Evolutionary conservation across 2,797 vertebrate genomes (phyloP), one percentile per base, ranked within the genome.

Genomic region (Hoplostethus atlanticus): DNA sequence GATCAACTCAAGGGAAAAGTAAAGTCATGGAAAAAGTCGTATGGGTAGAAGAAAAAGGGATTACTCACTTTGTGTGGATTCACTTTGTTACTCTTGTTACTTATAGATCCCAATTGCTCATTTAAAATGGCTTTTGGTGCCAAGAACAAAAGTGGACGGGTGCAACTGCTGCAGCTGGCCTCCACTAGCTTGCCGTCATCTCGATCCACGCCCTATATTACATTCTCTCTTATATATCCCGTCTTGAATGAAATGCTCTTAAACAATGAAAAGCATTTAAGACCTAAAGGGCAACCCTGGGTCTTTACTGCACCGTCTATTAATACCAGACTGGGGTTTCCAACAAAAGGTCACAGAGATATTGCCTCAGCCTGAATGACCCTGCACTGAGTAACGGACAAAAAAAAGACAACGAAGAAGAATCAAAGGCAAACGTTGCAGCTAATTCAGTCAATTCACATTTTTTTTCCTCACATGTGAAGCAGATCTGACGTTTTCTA

Each of bases 331-430:
- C 51, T 47, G 25, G 17, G 71, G 38, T 9, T 40, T 40, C 10
- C 8, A 40, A 40, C 38, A 62, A 84, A 89, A 86, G 72, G 83
- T 82, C 72, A 77, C 62, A 42, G n/a, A 62, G 78, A 78, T 66
- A 80, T 76, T 72, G 46, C 55, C 48, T 69, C 56, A 30, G 56
- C 50, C 72, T 73, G 60, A 66, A 21, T 47, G 61, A 73, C 56
- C 53, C 30, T 21, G 7, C 15, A 48, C 55, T 36, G 64, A 64
- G 30, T 13, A 50, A 63, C 57, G 36, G 21, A 71, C 8, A 8
- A 8, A 8, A 40, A 8, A 40, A 9, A 40, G 8, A 40, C 0
- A 40, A 8, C 2, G 38, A 40, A 40, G 38, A 8, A 40, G 10
- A 40, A 40, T 40, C 38, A 40, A 9, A 8, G 10, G 5, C 38